These are phyloP conservation scores for Hofmannophila pseudospretella DNA, from an alignment of 2,888 invertebrate species.

Conservation along the genomic window DNA sequence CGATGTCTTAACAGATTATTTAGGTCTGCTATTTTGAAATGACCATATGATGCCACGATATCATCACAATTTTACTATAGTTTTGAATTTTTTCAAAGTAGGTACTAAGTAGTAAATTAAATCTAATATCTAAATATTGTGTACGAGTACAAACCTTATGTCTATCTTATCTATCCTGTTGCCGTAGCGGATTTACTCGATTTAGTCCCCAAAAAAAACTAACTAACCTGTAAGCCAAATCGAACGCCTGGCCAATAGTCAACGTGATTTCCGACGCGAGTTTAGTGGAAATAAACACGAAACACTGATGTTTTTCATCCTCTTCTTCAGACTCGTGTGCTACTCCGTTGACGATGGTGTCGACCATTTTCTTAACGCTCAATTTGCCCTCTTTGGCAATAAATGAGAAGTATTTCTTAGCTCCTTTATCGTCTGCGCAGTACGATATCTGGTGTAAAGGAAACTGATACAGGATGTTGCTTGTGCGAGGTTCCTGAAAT, in stretches of 20 bases:
- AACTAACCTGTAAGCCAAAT: slow-evolving; percentile 91
- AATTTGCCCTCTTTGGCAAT: slow-evolving; percentile 86
- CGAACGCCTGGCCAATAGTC: slow-evolving; percentile 99
- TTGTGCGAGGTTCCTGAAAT: slow-evolving; percentile 82
- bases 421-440: slow-evolving; percentile 99
- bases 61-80: too few species aligned
- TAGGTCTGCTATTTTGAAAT: too few species aligned
- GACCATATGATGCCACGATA: too few species aligned
- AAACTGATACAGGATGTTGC: slow-evolving; percentile 94
- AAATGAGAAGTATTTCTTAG: slow-evolving; percentile 97
- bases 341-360: slow-evolving; percentile 45
- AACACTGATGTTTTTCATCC: slow-evolving; percentile 92
- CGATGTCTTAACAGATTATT: too few species aligned
- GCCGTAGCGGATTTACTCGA: too few species aligned
- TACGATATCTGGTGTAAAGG: slow-evolving; percentile 98
- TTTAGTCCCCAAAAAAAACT: too few species aligned
- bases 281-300: slow-evolving; percentile 98
- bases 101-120: too few species aligned
- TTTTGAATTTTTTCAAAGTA: too few species aligned
- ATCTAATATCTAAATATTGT: too few species aligned
- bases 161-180: too few species aligned
- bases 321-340: slow-evolving; percentile 70
- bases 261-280: slow-evolving; percentile 98
- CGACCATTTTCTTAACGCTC: too few species aligned
- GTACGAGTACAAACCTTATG: too few species aligned